phyloP scores from a whole-genome alignment of 2,113 vertebrate genomes.

The Monarcha castaneiventris region DNA sequence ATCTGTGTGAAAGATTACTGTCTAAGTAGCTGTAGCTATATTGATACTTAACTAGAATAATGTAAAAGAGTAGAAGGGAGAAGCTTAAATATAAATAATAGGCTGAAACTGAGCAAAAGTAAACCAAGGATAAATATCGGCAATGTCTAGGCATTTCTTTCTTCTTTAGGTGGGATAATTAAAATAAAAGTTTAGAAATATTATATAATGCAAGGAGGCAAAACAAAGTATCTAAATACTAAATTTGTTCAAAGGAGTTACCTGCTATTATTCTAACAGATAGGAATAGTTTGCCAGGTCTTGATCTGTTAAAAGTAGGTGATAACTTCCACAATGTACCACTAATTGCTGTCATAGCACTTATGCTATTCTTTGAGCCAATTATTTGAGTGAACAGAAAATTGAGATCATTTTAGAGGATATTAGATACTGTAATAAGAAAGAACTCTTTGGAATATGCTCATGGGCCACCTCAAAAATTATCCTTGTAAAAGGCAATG shows the following conservation, averaged over 20 bases:
- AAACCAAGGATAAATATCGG: neutral
- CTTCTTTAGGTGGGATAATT: neutral
- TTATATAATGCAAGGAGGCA: neutral
- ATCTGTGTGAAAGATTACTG: neutral
- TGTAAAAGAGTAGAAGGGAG: neutral
- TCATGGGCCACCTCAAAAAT: constrained; percentile 1
- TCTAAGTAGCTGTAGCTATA: neutral
- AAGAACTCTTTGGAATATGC: constrained; percentile 5
- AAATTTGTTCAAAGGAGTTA: neutral
- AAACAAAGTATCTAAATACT: neutral
- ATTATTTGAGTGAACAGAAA: constrained; percentile 4
- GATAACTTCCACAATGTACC: neutral
- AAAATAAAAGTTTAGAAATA: neutral
- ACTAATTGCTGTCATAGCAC: neutral
- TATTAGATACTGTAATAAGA: neutral
- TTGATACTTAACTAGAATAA: neutral
- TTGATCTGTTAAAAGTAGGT: constrained; percentile 7
- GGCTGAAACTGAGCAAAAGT: neutral
- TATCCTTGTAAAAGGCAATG: constrained; percentile 23
- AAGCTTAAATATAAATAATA: neutral
- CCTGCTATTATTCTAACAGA: neutral
- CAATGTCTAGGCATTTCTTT: neutral
- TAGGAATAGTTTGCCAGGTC: neutral
- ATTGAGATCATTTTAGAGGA: constrained; percentile 11
- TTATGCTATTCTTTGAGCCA: neutral